A percentile compares a stretch with the other conserved stretches of the same genome.
Evolutionary conservation across 2,113 vertebrate genomes (phyloP).

Genomic region (Labrus mixtus): DNA sequence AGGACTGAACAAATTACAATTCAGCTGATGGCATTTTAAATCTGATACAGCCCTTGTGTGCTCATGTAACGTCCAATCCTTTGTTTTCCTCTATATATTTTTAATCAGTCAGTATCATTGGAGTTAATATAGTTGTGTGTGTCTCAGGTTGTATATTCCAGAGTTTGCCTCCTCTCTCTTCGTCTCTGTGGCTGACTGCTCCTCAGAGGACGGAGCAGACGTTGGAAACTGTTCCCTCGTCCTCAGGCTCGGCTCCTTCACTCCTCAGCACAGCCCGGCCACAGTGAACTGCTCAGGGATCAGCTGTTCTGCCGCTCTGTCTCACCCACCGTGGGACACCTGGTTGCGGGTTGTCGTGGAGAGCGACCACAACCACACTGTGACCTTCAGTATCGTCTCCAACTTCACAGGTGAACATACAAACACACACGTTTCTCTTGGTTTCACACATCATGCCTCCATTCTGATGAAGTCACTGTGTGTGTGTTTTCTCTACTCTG

Average conservation of each 20-base stretch:
- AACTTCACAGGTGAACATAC: conserved; percentile 86
- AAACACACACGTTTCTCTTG: background rate
- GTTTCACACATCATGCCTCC: background rate
- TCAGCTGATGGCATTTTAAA: too few species aligned
- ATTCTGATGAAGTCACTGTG: background rate
- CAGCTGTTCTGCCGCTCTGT: conserved; percentile 82
- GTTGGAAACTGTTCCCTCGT: conserved; percentile 77
- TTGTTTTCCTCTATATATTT: background rate
- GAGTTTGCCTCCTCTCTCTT: conserved; percentile 84
- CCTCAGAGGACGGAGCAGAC: conserved; percentile 34
- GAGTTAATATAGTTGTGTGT: background rate
- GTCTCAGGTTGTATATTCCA: conserved; percentile 89
- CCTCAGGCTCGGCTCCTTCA: conserved; percentile 86
- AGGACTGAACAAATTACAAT: too few species aligned
- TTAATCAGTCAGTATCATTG: background rate
- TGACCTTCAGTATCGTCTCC: conserved; percentile 82
- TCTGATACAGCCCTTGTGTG: background rate
- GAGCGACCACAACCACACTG: conserved; percentile 71
- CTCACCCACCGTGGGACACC: conserved; percentile 89
- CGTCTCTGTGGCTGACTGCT: conserved; percentile 85
- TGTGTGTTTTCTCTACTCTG: background rate
- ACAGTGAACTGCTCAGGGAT: conserved; percentile 82
- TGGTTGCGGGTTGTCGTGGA: conserved; percentile 91
- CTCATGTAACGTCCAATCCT: background rate
- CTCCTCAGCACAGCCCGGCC: conserved; percentile 80